Conservation (phyloP, 2,113 vertebrate species). For the Crotalus tigris region DNA sequence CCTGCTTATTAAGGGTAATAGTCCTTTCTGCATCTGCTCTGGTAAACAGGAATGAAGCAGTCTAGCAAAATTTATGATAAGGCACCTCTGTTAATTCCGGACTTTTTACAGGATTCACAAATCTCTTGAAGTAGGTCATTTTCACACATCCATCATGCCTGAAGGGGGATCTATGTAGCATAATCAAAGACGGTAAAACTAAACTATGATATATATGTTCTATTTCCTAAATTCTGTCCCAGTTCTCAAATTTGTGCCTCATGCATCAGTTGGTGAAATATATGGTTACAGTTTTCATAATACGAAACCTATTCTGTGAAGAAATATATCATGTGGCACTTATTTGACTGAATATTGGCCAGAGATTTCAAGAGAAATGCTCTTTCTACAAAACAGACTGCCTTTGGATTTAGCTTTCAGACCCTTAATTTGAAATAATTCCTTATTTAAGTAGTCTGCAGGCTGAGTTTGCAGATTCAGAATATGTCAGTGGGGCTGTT, state of each 20-base stretch:
- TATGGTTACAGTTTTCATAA: not conserved
- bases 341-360: not conserved
- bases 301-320: not conserved
- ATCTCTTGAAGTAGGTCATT: not conserved
- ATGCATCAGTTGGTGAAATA: not conserved
- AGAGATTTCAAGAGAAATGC: not conserved
- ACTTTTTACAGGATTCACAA: not conserved
- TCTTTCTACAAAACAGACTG: not conserved
- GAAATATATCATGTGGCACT: not conserved
- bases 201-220: not conserved
- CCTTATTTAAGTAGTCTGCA: conserved; percentile 18
- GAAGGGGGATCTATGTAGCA: not conserved
- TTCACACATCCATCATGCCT: not conserved
- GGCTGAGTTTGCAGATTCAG: conserved; percentile 1
- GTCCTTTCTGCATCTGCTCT: not conserved
- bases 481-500: not conserved
- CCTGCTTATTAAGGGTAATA: not conserved
- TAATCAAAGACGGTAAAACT: not conserved
- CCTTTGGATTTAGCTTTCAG: conserved; percentile 7
- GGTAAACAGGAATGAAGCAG: not conserved
- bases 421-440: not conserved
- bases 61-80: not conserved
- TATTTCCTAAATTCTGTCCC: not conserved
- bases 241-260: not conserved
- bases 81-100: not conserved